A percentile compares a stretch with the other conserved stretches of the same genome.
Evolutionary conservation across 2,113 vertebrate species (phyloP).

Genomic region (Istiophorus platypterus): DNA sequence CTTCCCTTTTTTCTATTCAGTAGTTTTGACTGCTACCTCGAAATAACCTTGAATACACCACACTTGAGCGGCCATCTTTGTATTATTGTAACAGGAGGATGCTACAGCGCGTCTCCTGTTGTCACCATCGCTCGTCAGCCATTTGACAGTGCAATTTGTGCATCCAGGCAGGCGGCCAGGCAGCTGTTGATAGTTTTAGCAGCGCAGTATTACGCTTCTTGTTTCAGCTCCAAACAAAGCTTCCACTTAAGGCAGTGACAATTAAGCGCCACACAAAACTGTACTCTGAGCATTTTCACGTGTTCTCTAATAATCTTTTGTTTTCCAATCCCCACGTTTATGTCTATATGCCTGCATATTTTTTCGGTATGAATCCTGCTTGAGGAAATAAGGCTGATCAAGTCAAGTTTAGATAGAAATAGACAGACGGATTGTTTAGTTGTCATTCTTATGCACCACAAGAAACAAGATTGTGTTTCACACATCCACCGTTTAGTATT

Average conservation of each 20-base stretch:
- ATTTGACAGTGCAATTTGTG: conserved; percentile 4
- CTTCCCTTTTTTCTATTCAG: too few relatives aligned
- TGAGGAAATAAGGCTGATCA: background rate
- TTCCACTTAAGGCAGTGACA: background rate
- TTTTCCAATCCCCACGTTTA: background rate
- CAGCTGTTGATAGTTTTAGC: background rate
- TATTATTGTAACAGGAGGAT: background rate
- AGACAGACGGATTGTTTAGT: too few relatives aligned
- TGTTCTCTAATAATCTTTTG: background rate
- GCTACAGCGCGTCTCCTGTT: background rate
- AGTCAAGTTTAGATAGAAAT: background rate
- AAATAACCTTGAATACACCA: background rate
- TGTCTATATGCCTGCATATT: too few relatives aligned
- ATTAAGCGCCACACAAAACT: too few relatives aligned
- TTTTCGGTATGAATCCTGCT: too few relatives aligned
- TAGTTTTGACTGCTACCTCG: too few relatives aligned
- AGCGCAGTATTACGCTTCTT: background rate
- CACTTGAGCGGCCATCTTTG: background rate
- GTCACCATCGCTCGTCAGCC: conserved; percentile 7
- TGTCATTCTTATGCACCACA: too few relatives aligned
- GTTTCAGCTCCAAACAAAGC: background rate
- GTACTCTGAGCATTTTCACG: background rate
- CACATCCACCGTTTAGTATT: too few relatives aligned
- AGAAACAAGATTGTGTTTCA: too few relatives aligned
- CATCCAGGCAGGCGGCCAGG: background rate